phyloP scores from a whole-genome alignment of 1,140 invertebrate genomes.

The Rhagoletis zephyria region DNA sequence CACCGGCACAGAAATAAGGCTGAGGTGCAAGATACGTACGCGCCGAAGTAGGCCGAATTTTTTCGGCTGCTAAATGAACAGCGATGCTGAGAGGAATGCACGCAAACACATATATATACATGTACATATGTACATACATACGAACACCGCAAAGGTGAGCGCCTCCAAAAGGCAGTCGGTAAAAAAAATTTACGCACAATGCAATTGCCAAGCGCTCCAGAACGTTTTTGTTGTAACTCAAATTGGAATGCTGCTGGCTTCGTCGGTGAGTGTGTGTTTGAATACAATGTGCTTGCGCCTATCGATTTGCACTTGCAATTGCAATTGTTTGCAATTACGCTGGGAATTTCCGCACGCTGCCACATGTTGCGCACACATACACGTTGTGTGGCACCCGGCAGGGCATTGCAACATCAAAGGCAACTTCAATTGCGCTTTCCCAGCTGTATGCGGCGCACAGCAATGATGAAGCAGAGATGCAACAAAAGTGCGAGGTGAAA shows the following conservation, averaged over 20 bases:
- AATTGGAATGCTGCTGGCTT: background rate
- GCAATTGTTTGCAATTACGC: background rate
- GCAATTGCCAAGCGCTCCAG: background rate
- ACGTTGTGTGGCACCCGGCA: background rate
- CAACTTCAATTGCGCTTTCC: slow-evolving; percentile 52
- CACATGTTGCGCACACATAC: slow-evolving; percentile 35
- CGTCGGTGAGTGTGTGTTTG: background rate
- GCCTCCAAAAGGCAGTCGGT: background rate
- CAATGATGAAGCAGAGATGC: background rate
- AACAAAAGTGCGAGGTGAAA: slow-evolving; percentile 16
- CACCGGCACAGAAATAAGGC: background rate
- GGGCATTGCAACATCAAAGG: slow-evolving; percentile 49
- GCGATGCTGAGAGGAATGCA: background rate
- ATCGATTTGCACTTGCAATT: background rate
- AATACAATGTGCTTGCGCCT: background rate
- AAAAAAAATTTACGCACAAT: background rate
- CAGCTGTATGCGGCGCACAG: slow-evolving; percentile 49
- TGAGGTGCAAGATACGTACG: background rate
- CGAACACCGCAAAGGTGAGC: background rate
- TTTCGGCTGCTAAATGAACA: background rate
- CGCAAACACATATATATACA: background rate
- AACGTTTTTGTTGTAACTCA: background rate
- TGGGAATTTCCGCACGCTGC: slow-evolving; percentile 28
- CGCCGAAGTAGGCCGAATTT: slow-evolving; percentile 22
- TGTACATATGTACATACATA: background rate